phyloP scores from a whole-genome alignment of 2,113 vertebrate species.

The Synchiropus splendidus region DNA sequence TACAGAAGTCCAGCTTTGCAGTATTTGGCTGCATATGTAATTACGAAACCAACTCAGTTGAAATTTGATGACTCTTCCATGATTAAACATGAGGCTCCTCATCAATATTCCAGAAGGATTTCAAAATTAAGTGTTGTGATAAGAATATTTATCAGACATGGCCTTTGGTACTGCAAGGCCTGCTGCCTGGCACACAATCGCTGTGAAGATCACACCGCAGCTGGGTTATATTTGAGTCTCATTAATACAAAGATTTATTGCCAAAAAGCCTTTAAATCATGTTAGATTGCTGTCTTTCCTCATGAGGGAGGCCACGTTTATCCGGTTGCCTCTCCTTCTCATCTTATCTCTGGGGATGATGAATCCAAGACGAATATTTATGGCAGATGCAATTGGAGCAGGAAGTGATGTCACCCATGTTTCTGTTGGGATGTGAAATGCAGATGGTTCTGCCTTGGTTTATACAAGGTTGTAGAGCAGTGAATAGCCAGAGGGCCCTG shows the following conservation, averaged over 20 bases:
- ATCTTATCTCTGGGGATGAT: slow-evolving; percentile 58
- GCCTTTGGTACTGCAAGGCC: slow-evolving; percentile 14
- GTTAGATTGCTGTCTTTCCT: slow-evolving; percentile 47
- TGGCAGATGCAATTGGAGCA: slow-evolving; percentile 60
- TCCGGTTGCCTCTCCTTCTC: slow-evolving; percentile 13
- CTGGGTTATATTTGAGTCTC: slow-evolving; percentile 38
- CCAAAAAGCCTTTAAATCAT: slow-evolving; percentile 54
- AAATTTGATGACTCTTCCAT: slow-evolving; percentile 14
- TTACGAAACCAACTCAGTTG: slow-evolving; percentile 10
- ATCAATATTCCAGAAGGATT: slow-evolving; percentile 51
- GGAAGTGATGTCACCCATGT: slow-evolving; percentile 66
- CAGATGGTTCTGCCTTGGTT: slow-evolving; percentile 26
- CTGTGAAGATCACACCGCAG: slow-evolving; percentile 28
- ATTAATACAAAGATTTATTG: slow-evolving; percentile 29
- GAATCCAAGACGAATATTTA: slow-evolving; percentile 65
- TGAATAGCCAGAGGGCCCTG: slow-evolving; percentile 34
- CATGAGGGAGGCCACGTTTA: slow-evolving; percentile 25
- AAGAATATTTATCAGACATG: slow-evolving; percentile 39
- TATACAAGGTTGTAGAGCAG: slow-evolving; percentile 36
- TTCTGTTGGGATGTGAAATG: slow-evolving; percentile 47
- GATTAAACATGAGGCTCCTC: slow-evolving; percentile 42
- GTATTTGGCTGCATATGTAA: slow-evolving; percentile 15
- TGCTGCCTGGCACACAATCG: slow-evolving; percentile 14
- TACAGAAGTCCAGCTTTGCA: slow-evolving; percentile 2
- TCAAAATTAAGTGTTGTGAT: slow-evolving; percentile 28